Evolutionary conservation across 2,888 invertebrate genomes (phyloP), one percentile per base, ranked within the genome.

Genomic region (Ornithoptera alexandrae): DNA sequence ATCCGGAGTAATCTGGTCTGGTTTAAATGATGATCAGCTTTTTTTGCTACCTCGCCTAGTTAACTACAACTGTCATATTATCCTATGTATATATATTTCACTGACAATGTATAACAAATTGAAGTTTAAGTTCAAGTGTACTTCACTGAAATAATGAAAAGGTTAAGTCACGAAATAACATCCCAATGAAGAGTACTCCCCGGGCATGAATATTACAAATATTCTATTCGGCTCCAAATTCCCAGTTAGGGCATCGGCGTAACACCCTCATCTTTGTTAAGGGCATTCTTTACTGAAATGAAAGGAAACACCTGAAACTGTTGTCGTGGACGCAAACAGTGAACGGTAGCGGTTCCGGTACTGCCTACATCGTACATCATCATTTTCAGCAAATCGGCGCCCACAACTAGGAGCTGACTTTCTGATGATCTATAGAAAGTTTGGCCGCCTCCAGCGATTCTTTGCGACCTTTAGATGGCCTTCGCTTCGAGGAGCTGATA

Each of bases 201-300:
- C 59, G 8, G 3, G 12, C 59, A 60, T 70, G 64, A 71, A 69
- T 71, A 69, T 69, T 67, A 66, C 36, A 69, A 39, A 66, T 63
- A 61, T 64, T 64, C 61, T 64, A 71, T 67, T 58, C 64, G 60
- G 53, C 53, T 24, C 61, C 62, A 60, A 18, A 17, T 56, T 63
- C 60, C 39, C 24, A 62, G 60, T 58, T 64, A 62, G 61, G 63
- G 68, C 73, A 69, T 72, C 65, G 57, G 68, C 79, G 76, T 84
- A 84, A 83, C 82, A 83, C 84, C 83, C 87, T 79, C 83, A 84
- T 85, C 83, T 89, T 88, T 89, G 89, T 84, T 87, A 85, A 83
- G 81, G 85, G 84, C 80, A 86, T 88, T 84, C 88, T 88, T 86
- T 87, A 86, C 88, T 85, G 84, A 82, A 84, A 84, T 76, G 78